phyloP scores from a whole-genome alignment of 2,797 vertebrate species.

The Threskiornis aethiopicus region DNA sequence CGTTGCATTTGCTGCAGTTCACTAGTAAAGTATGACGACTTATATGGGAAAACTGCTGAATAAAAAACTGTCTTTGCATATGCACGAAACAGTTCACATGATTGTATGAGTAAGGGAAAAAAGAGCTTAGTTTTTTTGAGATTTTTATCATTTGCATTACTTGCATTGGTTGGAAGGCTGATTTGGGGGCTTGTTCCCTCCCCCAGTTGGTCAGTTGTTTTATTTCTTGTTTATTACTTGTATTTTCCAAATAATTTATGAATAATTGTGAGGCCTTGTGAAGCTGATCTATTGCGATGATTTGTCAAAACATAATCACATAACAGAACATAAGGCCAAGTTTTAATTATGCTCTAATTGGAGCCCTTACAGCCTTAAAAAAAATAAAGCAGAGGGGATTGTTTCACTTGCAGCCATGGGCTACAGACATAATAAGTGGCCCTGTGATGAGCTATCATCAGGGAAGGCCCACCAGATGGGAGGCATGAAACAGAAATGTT shows the following conservation, averaged over 20 bases:
- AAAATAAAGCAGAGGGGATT: not conserved
- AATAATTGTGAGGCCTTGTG: not conserved
- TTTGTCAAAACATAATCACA: conserved; percentile 45
- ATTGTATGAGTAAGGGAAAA: not conserved
- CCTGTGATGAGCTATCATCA: not conserved
- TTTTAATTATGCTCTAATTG: conserved; percentile 25
- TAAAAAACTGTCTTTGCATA: not conserved
- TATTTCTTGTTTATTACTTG: not conserved
- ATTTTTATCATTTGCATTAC: not conserved
- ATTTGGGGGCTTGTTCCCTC: not conserved
- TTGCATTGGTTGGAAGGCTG: not conserved
- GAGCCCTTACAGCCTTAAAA: not conserved
- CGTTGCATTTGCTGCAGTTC: not conserved
- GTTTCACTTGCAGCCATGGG: not conserved
- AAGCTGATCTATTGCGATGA: not conserved
- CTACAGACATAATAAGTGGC: not conserved
- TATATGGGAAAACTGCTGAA: not conserved
- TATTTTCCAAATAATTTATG: not conserved
- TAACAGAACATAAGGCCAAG: conserved; percentile 15
- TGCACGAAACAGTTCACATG: not conserved
- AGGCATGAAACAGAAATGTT: conserved; percentile 7
- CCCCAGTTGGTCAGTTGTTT: not conserved
- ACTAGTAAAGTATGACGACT: not conserved
- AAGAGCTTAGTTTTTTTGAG: not conserved
- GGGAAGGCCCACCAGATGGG: conserved; percentile 23